Evolutionary conservation across 2,888 invertebrate genomes (phyloP).

Genomic region (Meloe dianella): DNA sequence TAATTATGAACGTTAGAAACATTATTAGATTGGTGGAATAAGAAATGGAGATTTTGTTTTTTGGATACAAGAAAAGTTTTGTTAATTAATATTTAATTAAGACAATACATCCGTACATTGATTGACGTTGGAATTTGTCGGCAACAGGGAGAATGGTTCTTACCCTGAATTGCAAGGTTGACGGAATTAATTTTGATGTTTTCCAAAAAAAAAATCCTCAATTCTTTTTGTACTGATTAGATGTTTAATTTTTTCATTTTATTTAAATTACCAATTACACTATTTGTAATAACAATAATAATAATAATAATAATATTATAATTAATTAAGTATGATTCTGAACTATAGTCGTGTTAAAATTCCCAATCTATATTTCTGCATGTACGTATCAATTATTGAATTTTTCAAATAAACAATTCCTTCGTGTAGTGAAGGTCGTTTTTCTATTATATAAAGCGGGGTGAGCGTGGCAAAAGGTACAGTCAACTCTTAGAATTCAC

Average conservation of each 20-base stretch:
- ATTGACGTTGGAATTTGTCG: background rate
- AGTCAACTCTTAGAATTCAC: conserved; percentile 33
- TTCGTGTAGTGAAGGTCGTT: conserved; percentile 37
- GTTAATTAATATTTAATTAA: background rate
- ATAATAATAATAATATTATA: conserved; percentile 16
- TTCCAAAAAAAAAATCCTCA: conserved; percentile 1
- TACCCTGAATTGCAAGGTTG: conserved; percentile 3
- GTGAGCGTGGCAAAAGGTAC: conserved; percentile 25
- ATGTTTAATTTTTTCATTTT: background rate
- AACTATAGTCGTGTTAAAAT: conserved; percentile 18
- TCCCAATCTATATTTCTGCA: conserved; percentile 9
- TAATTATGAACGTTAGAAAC: conserved; percentile 12
- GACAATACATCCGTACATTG: background rate
- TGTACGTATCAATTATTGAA: conserved; percentile 25
- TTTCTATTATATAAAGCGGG: conserved; percentile 38
- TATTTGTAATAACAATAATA: conserved; percentile 4
- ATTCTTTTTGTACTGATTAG: background rate
- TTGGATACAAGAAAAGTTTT: too few relatives aligned
- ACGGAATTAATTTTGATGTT: background rate
- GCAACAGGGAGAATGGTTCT: conserved; percentile 8
- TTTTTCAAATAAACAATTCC: conserved; percentile 28
- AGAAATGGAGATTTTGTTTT: too few relatives aligned
- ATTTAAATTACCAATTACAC: conserved; percentile 4
- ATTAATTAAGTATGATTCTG: background rate
- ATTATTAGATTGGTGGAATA: conserved; percentile 6